These are phyloP conservation scores for Elysia crispata DNA, from an alignment of 2,888 invertebrate species.

Conservation along the genomic window DNA sequence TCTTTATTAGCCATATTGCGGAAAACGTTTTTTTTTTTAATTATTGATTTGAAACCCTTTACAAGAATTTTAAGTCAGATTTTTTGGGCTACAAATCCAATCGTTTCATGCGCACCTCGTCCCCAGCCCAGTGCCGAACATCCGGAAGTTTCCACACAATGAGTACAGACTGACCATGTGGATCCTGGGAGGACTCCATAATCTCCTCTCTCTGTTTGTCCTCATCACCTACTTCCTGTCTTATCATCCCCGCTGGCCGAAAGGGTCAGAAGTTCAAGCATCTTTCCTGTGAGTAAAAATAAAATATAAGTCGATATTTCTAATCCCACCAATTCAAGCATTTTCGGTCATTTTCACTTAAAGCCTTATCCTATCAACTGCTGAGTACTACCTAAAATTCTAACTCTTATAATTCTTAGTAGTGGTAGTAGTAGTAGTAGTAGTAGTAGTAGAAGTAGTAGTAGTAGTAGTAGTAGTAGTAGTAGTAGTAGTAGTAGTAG, in stretches of 20 bases:
- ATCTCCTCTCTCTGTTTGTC: slow-evolving; percentile 73
- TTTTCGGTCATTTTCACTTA: too few species aligned
- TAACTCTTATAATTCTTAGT: background rate
- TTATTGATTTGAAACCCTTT: too few species aligned
- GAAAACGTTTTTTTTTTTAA: too few species aligned
- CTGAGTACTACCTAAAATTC: too few species aligned
- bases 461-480: slow-evolving; percentile 19
- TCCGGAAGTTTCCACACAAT: slow-evolving; percentile 56
- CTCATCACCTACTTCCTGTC: slow-evolving; percentile 76
- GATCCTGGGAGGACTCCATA: slow-evolving; percentile 72
- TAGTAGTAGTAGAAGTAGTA: slow-evolving; percentile 14
- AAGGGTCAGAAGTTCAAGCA: slow-evolving; percentile 61
- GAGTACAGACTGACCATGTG: slow-evolving; percentile 66
- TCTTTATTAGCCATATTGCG: background rate
- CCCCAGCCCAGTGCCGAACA: slow-evolving; percentile 66
- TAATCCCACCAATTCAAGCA: too few species aligned
- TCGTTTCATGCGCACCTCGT: slow-evolving; percentile 10
- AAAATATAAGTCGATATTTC: too few species aligned
- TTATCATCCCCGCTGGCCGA: slow-evolving; percentile 74
- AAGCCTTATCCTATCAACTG: too few species aligned
- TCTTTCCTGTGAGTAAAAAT: slow-evolving; percentile 58
- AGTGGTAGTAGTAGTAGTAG: slow-evolving; percentile 21
- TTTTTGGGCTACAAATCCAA: background rate
- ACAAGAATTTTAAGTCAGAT: background rate
- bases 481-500: slow-evolving; percentile 27